Conservation (phyloP, 2,888 invertebrate genomes). For the Allacma fusca region DNA sequence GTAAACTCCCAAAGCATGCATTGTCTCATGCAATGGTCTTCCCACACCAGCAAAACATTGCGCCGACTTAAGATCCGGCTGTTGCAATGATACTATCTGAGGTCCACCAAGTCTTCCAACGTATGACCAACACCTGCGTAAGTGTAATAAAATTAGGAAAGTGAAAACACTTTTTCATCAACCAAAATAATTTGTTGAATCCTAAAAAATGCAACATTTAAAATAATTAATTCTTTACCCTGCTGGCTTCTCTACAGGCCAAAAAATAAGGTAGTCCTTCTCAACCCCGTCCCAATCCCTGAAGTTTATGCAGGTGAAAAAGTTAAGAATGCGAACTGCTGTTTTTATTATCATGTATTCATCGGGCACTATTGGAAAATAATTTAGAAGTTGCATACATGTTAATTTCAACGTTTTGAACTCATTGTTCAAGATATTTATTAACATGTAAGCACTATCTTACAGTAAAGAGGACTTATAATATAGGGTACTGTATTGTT, state of each 20-base stretch:
- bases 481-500: constrained; percentile 73
- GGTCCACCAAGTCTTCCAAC: constrained; percentile 78
- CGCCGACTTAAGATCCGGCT: constrained; percentile 70
- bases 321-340: constrained; percentile 71
- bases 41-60: constrained; percentile 71
- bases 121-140: constrained; percentile 75
- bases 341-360: constrained; percentile 70
- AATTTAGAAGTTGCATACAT: too few relatives aligned
- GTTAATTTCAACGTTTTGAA: too few relatives aligned
- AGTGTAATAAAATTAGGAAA: not conserved
- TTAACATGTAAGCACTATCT: constrained; percentile 57
- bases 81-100: constrained; percentile 76
- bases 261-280: constrained; percentile 73
- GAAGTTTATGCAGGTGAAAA: constrained; percentile 73
- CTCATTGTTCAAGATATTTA: too few relatives aligned
- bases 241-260: constrained; percentile 73
- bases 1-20: constrained; percentile 83
- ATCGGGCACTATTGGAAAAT: constrained; percentile 66
- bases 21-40: constrained; percentile 79
- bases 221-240: constrained; percentile 62
- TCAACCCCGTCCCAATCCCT: constrained; percentile 72
- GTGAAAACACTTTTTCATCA: too few relatives aligned
- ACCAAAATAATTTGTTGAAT: too few relatives aligned
- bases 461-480: constrained; percentile 72
- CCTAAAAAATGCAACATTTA: too few relatives aligned